Evolutionary conservation across 2,888 invertebrate genomes (phyloP), one percentile per base, ranked within the genome.

Genomic region (Hypsopygia costalis): DNA sequence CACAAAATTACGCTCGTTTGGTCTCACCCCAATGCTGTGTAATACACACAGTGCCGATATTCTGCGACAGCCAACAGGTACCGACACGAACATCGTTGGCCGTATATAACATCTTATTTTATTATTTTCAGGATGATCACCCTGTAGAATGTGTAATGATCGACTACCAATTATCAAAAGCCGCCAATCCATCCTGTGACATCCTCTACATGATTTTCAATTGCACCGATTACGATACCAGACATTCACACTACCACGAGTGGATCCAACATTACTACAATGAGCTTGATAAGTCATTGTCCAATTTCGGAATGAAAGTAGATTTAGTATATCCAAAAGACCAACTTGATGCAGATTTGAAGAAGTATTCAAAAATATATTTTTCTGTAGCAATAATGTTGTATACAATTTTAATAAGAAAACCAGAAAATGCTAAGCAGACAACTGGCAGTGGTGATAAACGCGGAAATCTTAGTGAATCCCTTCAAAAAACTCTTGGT

Each of bases 121-220:
- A 3, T 25, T 10, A 1, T 10, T 61, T 63, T 38, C 52, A 75
- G 73, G 56, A 54, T 1, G 56, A 52, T 1, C 36, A 38, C 1
- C 34, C 58, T 0, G 43, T 50, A 1, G 50, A 66, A 3, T 60
- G 58, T 8, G 47, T 72, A 0, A 51, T 74, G 46, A 61, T 75
- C 1, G 75, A 75, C 48, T 75, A 70, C 41, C 75, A 76, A 43
- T 1, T 60, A n/a, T 51, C 62, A 0, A 62, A 38, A 34, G 58
- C 55, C 38, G 48, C 47, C 3, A 68, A 46, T 8, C 74, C 74
- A 3, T 66, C 47, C 0, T 38, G 40, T 4, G 75, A 75, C 11
- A 20, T 76, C 0, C 47, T 65, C 2, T 69, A 62, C 49, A 45
- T 69, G 46, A 42, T 74, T 7, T 69, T 72, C 39, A 69, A 59